Base-by-base conservation (phyloP, 35 echinoderm and acorn worm species). In the Strongylocentrotus purpuratus region DNA sequence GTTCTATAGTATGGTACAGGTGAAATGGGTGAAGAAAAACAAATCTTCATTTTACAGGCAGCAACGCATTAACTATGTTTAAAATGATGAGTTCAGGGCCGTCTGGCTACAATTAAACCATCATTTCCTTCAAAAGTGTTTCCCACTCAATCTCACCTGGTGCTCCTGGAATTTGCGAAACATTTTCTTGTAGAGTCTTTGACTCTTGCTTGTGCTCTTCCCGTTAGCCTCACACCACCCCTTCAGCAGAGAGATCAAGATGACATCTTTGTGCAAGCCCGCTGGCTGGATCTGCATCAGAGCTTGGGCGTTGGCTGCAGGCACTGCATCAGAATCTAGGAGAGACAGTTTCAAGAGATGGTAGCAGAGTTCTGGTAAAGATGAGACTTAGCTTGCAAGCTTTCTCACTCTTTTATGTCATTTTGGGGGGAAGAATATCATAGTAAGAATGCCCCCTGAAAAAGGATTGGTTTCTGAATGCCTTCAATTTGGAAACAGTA, bases 281-380 rank as follows among this genome's bases (percentile, higher is more conserved):
- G 59, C 33, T 6, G 35, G 33, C 59, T 85, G 85, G 59, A 85
- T 32, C 46, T 45, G 59, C 46, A 94, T 85, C 9, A 94, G 41
- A 0, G 59, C 32, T 14, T 45, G 9, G 17, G 32, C 32, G 4
- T 31, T 85, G 85, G 31, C 4, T 20, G 33, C 85, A 45, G 59
- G 33, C 60, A 94, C 60, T 94, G 60, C 33, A 94, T 85, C 85
- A 45, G 59, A 85, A 86, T 85, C 60, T 94, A 86, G 9, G 2
- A 59, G 11, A 59, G 20, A 89, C 9, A 25, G 41, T 35, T 33
- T 10, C 32, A 33, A 89, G 5, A 41, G n/a, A 89, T 0, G 17
- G 52, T 59, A 59, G 11, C 17, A 9, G 52, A 14, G 1, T 14
- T 59, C 11, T 9, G 17, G 52, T 59, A 58, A 58, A 58, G 15